Evolutionary conservation across 2,113 vertebrate species (phyloP).

Genomic region (Microcebus griseorufus): DNA sequence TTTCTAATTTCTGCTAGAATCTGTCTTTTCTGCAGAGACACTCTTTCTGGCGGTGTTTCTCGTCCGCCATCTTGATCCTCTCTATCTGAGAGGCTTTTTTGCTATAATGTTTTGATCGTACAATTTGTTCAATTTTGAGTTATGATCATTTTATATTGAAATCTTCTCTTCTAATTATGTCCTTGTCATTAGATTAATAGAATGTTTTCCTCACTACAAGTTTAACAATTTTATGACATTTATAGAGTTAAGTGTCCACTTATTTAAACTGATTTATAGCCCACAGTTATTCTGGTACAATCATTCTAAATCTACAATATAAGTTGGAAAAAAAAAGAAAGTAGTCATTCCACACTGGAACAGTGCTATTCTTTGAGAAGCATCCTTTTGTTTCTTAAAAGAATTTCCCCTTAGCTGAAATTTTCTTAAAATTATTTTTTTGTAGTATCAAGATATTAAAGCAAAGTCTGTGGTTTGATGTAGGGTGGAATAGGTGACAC

Average conservation of each 20-base stretch:
- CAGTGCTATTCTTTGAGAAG: not conserved
- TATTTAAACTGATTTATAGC: not conserved
- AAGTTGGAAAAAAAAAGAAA: not conserved
- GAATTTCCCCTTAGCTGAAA: slow-evolving; percentile 10
- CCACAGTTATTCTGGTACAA: not conserved
- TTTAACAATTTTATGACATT: not conserved
- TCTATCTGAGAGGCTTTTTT: not conserved
- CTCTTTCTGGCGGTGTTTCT: no score
- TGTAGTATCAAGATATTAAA: not conserved
- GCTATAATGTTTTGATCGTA: not conserved
- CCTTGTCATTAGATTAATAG: not conserved
- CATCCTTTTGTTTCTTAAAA: not conserved
- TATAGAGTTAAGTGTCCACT: not conserved
- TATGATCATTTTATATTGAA: not conserved
- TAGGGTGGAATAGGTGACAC: not conserved
- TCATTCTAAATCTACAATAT: not conserved
- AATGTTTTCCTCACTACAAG: not conserved
- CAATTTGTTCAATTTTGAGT: not conserved
- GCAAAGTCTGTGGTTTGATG: not conserved
- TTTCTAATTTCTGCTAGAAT: no score
- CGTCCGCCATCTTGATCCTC: no score
- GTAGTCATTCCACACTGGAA: not conserved
- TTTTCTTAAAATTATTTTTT: slow-evolving; percentile 46
- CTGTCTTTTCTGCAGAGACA: no score
- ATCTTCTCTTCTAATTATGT: not conserved